These are phyloP conservation scores for Calonectris borealis DNA, from an alignment of 2,113 vertebrate genomes.

Conservation along the genomic window DNA sequence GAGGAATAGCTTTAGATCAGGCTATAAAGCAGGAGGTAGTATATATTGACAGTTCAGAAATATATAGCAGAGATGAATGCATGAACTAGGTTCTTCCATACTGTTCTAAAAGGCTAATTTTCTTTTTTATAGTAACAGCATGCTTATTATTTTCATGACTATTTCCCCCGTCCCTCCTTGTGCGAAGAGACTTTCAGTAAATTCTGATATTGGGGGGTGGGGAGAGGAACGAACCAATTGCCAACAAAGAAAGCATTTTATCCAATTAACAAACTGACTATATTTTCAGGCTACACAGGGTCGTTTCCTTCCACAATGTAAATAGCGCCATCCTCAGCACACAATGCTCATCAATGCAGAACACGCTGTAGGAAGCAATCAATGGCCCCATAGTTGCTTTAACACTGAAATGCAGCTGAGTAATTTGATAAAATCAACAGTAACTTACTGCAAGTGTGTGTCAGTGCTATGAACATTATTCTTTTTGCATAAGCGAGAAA, in stretches of 20 bases:
- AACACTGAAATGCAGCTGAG: not conserved
- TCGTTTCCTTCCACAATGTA: not conserved
- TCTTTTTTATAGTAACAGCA: not conserved
- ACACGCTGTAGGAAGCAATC: not conserved
- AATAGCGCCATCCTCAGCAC: not conserved
- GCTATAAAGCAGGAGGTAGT: not conserved
- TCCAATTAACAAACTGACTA: not conserved
- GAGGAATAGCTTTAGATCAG: not conserved
- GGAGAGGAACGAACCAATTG: not conserved
- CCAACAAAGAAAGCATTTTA: not conserved
- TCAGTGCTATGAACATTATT: not conserved
- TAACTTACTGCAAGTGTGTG: not conserved
- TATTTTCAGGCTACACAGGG: not conserved
- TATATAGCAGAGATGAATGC: not conserved
- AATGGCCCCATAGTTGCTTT: not conserved
- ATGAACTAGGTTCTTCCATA: not conserved
- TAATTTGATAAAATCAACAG: slow-evolving; percentile 4
- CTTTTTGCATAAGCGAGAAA: not conserved
- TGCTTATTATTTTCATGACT: not conserved
- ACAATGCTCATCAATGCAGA: not conserved
- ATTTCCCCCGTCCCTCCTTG: not conserved
- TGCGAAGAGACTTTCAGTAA: not conserved
- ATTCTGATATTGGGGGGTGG: not conserved
- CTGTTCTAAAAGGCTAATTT: not conserved
- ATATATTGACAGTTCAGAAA: not conserved